Evolutionary conservation across 2,888 invertebrate genomes (phyloP).

Genomic region (Hyalella azteca): DNA sequence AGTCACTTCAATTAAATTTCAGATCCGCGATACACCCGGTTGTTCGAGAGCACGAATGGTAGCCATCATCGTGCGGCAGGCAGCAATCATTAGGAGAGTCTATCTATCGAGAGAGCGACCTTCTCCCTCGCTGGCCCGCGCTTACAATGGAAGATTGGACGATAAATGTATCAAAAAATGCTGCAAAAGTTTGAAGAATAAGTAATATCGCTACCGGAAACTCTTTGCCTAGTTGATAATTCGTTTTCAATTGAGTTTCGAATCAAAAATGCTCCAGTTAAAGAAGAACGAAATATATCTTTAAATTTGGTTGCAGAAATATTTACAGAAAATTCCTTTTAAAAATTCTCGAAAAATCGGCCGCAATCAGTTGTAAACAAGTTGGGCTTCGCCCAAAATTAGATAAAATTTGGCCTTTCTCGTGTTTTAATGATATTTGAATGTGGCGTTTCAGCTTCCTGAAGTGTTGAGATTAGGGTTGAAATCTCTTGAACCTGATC

Average conservation of each 20-base stretch:
- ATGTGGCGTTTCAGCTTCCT: background rate
- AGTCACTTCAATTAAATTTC: background rate
- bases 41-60: background rate
- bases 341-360: background rate
- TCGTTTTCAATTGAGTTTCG: background rate
- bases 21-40: background rate
- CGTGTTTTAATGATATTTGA: background rate
- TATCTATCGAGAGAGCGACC: background rate
- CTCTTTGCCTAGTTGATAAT: background rate
- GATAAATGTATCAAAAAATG: background rate
- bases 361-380: background rate
- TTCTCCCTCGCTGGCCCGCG: background rate
- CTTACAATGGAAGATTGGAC: background rate
- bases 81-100: background rate
- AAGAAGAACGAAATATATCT: background rate
- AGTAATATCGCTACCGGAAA: background rate
- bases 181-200: background rate
- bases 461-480: background rate
- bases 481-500: background rate
- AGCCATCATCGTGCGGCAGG: background rate
- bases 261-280: background rate
- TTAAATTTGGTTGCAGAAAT: too few relatives aligned
- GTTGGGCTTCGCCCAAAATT: background rate
- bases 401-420: background rate
- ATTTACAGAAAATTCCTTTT: too few relatives aligned